Conservation (phyloP, 2,113 vertebrate genomes). For the Meriones unguiculatus region DNA sequence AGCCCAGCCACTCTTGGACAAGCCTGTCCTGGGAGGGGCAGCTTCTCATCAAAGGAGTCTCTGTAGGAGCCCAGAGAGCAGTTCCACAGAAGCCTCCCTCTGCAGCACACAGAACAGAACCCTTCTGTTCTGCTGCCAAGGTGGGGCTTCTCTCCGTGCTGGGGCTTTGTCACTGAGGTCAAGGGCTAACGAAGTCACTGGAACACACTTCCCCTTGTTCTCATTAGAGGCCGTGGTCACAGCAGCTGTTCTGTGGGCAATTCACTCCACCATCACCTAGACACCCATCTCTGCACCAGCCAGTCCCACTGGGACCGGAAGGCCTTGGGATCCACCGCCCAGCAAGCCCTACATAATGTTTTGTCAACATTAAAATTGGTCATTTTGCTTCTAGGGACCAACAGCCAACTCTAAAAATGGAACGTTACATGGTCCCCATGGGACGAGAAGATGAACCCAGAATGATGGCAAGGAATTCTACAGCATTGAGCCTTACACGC, state of each 20-base stretch:
- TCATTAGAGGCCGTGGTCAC: neutral
- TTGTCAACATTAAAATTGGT: conserved; percentile 80
- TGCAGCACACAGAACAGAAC: neutral
- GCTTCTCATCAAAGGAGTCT: conserved; percentile 68
- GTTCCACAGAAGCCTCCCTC: conserved; percentile 43
- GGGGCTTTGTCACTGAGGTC: conserved; percentile 46
- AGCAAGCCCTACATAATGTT: conserved; percentile 83
- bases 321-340: conserved; percentile 77
- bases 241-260: neutral
- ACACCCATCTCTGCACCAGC: conserved; percentile 69
- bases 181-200: neutral
- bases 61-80: neutral
- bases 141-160: conserved; percentile 59
- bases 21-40: conserved; percentile 20
- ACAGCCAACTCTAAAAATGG: conserved; percentile 67
- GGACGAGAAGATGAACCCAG: neutral
- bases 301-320: conserved; percentile 47
- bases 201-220: conserved; percentile 34
- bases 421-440: neutral
- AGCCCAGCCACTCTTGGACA: neutral
- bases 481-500: neutral
- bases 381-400: conserved; percentile 82
- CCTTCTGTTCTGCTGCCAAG: conserved; percentile 72
- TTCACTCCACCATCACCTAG: conserved; percentile 70
- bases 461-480: neutral